A percentile compares a stretch with the other conserved stretches of the same genome.
Conservation (phyloP, 2,113 vertebrate species). For the Hippocampus abdominalis region DNA sequence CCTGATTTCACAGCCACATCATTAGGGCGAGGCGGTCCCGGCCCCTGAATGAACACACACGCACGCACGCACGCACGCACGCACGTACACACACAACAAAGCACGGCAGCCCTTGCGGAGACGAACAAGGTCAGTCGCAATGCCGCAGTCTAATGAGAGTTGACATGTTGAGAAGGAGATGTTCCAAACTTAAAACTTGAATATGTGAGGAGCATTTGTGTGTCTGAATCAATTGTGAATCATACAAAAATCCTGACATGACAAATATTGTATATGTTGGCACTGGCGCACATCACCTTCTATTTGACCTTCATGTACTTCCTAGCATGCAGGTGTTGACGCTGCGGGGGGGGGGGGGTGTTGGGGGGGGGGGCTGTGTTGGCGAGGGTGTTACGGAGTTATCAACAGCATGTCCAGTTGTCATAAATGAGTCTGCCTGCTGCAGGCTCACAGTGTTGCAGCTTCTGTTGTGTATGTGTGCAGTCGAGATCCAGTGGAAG, state of each 20-base stretch:
- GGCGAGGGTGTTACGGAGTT: conserved; percentile 43
- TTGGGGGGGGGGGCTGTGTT: conserved; percentile 13
- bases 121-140: conserved; percentile 71
- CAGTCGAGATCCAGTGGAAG: background rate
- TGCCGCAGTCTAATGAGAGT: conserved; percentile 69
- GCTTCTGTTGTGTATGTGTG: conserved; percentile 3
- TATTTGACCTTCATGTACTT: conserved; percentile 57
- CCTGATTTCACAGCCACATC: conserved; percentile 78
- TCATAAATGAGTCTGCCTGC: conserved; percentile 30
- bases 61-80: conserved; percentile 16
- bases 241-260: conserved; percentile 20
- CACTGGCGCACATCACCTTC: conserved; percentile 36
- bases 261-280: conserved; percentile 23
- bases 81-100: conserved; percentile 18
- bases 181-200: conserved; percentile 66
- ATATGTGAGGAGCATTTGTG: conserved; percentile 43
- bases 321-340: conserved; percentile 56
- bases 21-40: conserved; percentile 69
- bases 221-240: conserved; percentile 28
- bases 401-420: conserved; percentile 46
- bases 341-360: conserved; percentile 22
- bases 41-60: conserved; percentile 39
- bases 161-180: conserved; percentile 74
- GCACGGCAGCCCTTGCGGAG: conserved; percentile 50
- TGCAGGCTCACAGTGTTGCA: conserved; percentile 25